These are phyloP conservation scores for Carcharodon carcharias DNA, from an alignment of 2,797 vertebrate species.

Conservation along the genomic window DNA sequence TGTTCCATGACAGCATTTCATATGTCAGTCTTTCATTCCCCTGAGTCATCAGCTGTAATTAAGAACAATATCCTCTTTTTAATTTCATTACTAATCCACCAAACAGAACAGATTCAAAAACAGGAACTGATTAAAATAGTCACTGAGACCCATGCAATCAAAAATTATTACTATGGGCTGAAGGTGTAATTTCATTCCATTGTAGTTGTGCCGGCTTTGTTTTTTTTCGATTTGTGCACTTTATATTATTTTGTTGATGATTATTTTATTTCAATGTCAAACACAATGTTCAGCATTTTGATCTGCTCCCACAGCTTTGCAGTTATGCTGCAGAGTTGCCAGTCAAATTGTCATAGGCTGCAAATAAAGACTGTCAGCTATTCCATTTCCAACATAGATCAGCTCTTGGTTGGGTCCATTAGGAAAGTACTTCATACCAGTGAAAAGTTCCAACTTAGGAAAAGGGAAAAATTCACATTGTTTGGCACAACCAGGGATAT, in stretches of 20 bases:
- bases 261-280: background rate
- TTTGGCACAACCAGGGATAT: background rate
- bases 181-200: background rate
- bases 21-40: background rate
- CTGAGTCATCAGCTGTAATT: background rate
- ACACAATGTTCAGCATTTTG: background rate
- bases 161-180: background rate
- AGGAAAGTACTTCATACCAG: background rate
- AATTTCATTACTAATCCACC: constrained; percentile 15
- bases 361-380: background rate
- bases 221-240: background rate
- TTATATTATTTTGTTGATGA: background rate
- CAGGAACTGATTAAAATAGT: background rate
- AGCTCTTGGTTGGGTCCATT: background rate
- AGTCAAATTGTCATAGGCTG: background rate
- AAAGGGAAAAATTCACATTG: background rate
- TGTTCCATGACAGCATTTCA: constrained; percentile 6
- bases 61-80: background rate
- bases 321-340: background rate
- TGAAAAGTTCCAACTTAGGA: background rate
- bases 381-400: background rate
- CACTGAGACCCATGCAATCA: background rate
- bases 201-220: background rate
- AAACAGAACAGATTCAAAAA: background rate
- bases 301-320: background rate